Conservation (phyloP, 2,888 invertebrate genomes). For the Zhengitettix transpicula region DNA sequence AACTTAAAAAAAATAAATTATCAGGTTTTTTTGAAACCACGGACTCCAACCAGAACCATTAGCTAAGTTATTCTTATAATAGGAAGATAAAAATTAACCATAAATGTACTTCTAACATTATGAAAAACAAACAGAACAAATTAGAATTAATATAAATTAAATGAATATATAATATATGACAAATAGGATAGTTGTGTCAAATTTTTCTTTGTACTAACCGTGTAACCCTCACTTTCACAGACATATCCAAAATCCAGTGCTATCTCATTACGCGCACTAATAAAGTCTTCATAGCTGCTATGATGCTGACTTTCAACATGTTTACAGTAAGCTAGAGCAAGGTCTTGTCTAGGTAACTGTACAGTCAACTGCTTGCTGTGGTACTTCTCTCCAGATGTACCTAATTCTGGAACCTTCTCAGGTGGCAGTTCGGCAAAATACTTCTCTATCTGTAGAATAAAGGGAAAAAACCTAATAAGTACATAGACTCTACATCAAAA, state of each 20-base stretch:
- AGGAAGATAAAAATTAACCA: too few relatives aligned
- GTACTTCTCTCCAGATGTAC: constrained; percentile 63
- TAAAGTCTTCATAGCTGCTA: constrained; percentile 82
- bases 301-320: constrained; percentile 63
- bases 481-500: too few relatives aligned
- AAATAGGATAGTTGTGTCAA: too few relatives aligned
- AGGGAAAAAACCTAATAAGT: neutral
- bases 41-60: too few relatives aligned
- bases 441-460: constrained; percentile 58
- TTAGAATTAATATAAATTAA: too few relatives aligned
- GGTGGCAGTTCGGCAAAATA: constrained; percentile 81
- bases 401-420: constrained; percentile 54
- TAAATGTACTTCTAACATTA: too few relatives aligned
- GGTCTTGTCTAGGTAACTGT: constrained; percentile 89
- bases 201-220: constrained; percentile 1
- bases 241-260: constrained; percentile 74
- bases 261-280: constrained; percentile 84
- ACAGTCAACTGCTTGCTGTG: constrained; percentile 66
- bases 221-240: constrained; percentile 1
- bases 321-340: constrained; percentile 75
- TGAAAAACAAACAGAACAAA: too few relatives aligned
- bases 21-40: too few relatives aligned
- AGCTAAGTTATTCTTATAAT: too few relatives aligned
- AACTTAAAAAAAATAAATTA: too few relatives aligned
- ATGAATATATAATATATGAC: too few relatives aligned